These are phyloP conservation scores for Hylomyscus alleni DNA, from an alignment of 2,797 vertebrate genomes.

Conservation along the genomic window DNA sequence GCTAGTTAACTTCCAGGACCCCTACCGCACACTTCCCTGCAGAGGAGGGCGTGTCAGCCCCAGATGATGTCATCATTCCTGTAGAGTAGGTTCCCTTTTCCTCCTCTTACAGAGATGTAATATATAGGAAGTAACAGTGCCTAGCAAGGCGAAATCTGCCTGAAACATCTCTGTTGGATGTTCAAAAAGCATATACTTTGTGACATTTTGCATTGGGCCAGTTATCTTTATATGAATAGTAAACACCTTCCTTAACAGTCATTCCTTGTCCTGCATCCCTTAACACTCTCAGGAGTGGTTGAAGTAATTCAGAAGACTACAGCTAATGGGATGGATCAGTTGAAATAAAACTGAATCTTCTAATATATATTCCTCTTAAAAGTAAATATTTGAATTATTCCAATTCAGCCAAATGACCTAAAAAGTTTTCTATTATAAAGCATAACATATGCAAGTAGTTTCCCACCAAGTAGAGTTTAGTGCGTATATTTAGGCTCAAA, in stretches of 20 bases:
- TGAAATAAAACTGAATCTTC: constrained; percentile 43
- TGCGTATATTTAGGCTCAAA: not conserved
- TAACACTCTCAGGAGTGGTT: constrained; percentile 7
- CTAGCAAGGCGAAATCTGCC: not conserved
- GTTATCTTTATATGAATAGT: constrained; percentile 26
- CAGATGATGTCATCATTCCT: not conserved
- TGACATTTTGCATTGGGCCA: constrained; percentile 10
- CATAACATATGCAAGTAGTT: not conserved
- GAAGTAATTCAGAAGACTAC: constrained; percentile 47
- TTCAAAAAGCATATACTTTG: not conserved
- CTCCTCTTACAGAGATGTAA: not conserved
- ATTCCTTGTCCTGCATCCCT: not conserved
- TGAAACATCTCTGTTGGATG: not conserved
- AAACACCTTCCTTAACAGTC: not conserved
- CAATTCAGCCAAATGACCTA: not conserved
- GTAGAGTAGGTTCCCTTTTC: not conserved
- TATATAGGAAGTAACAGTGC: not conserved
- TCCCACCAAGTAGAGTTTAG: not conserved
- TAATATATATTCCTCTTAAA: constrained; percentile 6
- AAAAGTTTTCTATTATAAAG: constrained; percentile 10
- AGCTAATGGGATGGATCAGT: not conserved
- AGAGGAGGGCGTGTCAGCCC: not conserved
- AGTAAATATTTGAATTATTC: constrained; percentile 45
- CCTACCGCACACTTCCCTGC: constrained; percentile 1
- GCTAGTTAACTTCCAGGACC: not conserved